Conservation (phyloP, 2,888 invertebrate species). For the Limnephilus marmoratus region DNA sequence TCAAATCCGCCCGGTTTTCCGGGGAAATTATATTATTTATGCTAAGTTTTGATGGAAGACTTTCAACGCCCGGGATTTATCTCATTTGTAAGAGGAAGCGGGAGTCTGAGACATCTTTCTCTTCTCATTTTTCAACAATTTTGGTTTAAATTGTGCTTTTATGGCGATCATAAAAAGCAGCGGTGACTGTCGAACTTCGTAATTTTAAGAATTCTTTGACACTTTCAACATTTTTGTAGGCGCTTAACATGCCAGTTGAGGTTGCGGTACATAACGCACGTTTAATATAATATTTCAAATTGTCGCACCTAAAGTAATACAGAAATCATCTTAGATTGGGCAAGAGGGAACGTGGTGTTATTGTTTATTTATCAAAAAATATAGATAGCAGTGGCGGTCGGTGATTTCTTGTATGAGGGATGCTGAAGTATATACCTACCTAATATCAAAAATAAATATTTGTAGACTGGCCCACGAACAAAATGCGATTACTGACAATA, state of each 20-base stretch:
- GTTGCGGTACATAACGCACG: not conserved
- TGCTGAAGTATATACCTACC: no score
- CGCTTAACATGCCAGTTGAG: not conserved
- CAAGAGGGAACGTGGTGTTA: no score
- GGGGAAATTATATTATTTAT: not conserved
- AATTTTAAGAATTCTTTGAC: not conserved
- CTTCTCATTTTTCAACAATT: not conserved
- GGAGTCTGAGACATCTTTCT: not conserved
- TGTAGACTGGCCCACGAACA: no score
- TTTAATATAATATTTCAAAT: not conserved
- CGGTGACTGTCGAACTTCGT: not conserved
- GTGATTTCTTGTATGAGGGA: no score
- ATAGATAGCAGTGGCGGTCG: no score
- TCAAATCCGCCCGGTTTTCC: not conserved
- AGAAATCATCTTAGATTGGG: no score
- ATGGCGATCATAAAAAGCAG: not conserved
- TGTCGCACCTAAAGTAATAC: not conserved
- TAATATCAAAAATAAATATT: no score
- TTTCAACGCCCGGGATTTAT: not conserved
- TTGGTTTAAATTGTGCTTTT: not conserved
- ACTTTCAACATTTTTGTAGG: not conserved
- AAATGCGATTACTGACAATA: no score
- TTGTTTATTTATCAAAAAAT: no score
- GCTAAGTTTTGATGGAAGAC: slow-evolving; percentile 2
- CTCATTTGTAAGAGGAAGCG: not conserved